These are phyloP conservation scores for Trachelipus rathkii DNA, from an alignment of 1,140 invertebrate species.

Conservation along the genomic window DNA sequence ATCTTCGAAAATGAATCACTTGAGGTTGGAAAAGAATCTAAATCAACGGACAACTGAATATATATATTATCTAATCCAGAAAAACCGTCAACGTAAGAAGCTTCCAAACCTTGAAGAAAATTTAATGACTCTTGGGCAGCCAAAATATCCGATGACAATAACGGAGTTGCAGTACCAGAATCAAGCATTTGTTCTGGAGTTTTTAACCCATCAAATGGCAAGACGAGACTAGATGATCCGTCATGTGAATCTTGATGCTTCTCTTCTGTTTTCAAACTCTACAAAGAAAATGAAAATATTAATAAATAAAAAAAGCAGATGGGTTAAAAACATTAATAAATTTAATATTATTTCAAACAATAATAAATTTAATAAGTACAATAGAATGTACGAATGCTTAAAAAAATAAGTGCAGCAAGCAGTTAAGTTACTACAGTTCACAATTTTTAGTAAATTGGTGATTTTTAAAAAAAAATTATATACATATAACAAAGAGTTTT, in stretches of 20 bases:
- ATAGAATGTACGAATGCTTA: too few relatives aligned
- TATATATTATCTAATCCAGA: slow-evolving; percentile 50
- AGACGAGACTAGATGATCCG: slow-evolving; percentile 48
- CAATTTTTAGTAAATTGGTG: too few relatives aligned
- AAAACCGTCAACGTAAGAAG: slow-evolving; percentile 51
- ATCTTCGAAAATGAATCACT: slow-evolving; percentile 49
- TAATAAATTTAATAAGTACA: background rate
- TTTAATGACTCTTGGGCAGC: slow-evolving; percentile 68
- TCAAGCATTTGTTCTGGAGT: background rate
- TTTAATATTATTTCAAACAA: too few relatives aligned
- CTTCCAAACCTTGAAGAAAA: slow-evolving; percentile 64
- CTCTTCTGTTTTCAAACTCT: slow-evolving; percentile 45
- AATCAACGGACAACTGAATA: slow-evolving; percentile 42
- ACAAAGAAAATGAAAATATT: background rate
- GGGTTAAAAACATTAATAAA: too few relatives aligned
- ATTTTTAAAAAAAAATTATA: too few relatives aligned
- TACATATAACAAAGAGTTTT: too few relatives aligned
- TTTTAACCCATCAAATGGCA: background rate
- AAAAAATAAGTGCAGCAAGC: too few relatives aligned
- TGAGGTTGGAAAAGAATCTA: slow-evolving; percentile 48
- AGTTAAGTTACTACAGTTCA: too few relatives aligned
- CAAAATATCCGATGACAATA: slow-evolving; percentile 59
- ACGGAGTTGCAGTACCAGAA: slow-evolving; percentile 30
- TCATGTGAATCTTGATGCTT: slow-evolving; percentile 60
- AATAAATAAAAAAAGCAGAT: background rate